phyloP scores from a whole-genome alignment of 1,140 invertebrate genomes.

The Antheraea mylitta region DNA sequence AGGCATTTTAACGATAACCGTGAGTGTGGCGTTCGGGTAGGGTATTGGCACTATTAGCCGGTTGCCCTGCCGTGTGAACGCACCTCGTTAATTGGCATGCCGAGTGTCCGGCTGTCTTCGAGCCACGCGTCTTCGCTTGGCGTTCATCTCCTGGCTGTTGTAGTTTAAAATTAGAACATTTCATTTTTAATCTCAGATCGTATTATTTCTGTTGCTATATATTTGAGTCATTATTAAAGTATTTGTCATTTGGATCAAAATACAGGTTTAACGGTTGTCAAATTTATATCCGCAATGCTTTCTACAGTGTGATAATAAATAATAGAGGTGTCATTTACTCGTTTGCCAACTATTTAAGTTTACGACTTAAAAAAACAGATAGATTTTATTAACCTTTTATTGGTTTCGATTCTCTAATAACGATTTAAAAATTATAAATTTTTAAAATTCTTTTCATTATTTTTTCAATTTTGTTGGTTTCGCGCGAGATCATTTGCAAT shows the following conservation, averaged over 20 bases:
- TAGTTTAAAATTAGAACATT: slow-evolving; percentile 52
- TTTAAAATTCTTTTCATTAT: no score
- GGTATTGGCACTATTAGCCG: slow-evolving; percentile 30
- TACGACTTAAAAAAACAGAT: neutral
- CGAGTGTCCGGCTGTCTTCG: slow-evolving; percentile 59
- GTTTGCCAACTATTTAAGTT: neutral
- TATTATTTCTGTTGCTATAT: neutral
- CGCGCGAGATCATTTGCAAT: no score
- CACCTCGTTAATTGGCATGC: slow-evolving; percentile 67
- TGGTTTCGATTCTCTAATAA: no score
- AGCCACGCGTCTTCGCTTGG: slow-evolving; percentile 51
- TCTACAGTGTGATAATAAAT: no score
- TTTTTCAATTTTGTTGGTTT: no score
- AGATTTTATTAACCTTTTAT: no score
- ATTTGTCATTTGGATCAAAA: neutral
- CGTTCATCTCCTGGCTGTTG: slow-evolving; percentile 41
- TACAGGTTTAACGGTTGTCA: neutral
- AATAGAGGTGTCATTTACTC: no score
- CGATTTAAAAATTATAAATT: no score
- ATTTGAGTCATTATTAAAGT: neutral
- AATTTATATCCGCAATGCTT: neutral
- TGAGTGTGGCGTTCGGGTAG: slow-evolving; percentile 35
- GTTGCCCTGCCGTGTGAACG: slow-evolving; percentile 55
- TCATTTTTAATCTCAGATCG: slow-evolving; percentile 35
- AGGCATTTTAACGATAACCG: slow-evolving; percentile 32